A percentile compares a stretch with the other conserved stretches of the same genome.
These are phyloP conservation scores for Plutomurus gul DNA, from an alignment of 1,140 invertebrate genomes.

Conservation along the genomic window DNA sequence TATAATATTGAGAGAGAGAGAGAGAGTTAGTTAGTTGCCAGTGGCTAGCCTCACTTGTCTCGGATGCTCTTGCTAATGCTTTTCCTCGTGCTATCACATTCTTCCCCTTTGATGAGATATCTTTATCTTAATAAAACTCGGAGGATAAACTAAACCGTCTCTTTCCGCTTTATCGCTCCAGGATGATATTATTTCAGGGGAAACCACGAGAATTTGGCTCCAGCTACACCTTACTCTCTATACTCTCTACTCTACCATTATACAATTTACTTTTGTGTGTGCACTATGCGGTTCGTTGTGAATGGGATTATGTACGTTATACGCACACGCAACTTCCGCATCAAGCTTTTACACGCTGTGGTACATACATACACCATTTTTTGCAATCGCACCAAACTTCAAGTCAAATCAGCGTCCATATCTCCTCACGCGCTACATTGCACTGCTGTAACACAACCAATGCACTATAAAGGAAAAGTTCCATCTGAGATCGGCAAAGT, in stretches of 20 bases:
- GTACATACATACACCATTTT: no score
- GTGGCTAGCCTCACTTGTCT: background rate
- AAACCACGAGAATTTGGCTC: background rate
- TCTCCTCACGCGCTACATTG: no score
- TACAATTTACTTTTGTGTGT: background rate
- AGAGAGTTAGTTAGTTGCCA: background rate
- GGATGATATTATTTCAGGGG: slow-evolving; percentile 11
- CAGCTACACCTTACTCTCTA: background rate
- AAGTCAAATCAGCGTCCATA: no score
- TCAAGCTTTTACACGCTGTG: background rate
- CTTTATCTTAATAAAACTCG: background rate
- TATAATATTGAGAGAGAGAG: no score
- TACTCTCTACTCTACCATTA: background rate
- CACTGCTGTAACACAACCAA: no score
- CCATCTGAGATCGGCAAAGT: no score
- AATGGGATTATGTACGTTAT: background rate
- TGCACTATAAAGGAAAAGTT: no score
- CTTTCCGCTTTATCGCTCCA: background rate
- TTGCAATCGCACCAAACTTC: no score
- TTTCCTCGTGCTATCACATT: background rate
- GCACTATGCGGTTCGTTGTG: no score
- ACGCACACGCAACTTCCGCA: background rate
- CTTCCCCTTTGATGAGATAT: slow-evolving; percentile 9
- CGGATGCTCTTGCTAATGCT: background rate
- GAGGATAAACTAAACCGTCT: background rate